phyloP scores from a whole-genome alignment of 2,113 vertebrate species.

The Seriola quinqueradiata region DNA sequence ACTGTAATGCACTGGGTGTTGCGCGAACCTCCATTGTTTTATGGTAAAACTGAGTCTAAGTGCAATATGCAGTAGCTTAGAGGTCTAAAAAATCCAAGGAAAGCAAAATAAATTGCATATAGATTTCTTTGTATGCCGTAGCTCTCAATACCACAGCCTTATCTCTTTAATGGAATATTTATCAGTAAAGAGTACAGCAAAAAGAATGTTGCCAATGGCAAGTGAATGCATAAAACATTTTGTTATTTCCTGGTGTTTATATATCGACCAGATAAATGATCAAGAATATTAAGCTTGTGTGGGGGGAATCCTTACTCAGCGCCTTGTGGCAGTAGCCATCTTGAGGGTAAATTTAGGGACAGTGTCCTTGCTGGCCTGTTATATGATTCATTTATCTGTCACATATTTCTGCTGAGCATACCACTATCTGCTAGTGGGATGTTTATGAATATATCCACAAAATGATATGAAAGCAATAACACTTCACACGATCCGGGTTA shows the following conservation, averaged over 20 bases:
- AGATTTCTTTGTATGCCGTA: slow-evolving; percentile 57
- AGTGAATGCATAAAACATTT: slow-evolving; percentile 69
- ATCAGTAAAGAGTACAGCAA: slow-evolving; percentile 58
- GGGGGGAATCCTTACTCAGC: slow-evolving; percentile 68
- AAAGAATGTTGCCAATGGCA: slow-evolving; percentile 60
- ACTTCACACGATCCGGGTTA: slow-evolving; percentile 63
- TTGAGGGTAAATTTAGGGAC: slow-evolving; percentile 52
- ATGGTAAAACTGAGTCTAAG: slow-evolving; percentile 15
- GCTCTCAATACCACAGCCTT: slow-evolving; percentile 57
- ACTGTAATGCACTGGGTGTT: background rate
- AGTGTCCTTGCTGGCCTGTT: slow-evolving; percentile 42
- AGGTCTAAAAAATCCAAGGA: slow-evolving; percentile 21
- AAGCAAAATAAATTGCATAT: slow-evolving; percentile 68
- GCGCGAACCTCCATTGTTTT: slow-evolving; percentile 22
- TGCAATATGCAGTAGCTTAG: slow-evolving; percentile 23
- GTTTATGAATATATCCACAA: slow-evolving; percentile 73
- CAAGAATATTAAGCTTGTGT: slow-evolving; percentile 41
- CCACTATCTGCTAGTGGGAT: slow-evolving; percentile 49
- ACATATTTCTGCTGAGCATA: slow-evolving; percentile 68
- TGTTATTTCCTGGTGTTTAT: slow-evolving; percentile 62
- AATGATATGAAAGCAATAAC: slow-evolving; percentile 77
- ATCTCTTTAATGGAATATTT: slow-evolving; percentile 82
- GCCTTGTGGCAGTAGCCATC: slow-evolving; percentile 24
- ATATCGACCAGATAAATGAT: slow-evolving; percentile 64
- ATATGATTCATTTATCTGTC: slow-evolving; percentile 69